Evolutionary conservation across 2,113 vertebrate species (phyloP).

Genomic region (Cynopterus brachyotis): DNA sequence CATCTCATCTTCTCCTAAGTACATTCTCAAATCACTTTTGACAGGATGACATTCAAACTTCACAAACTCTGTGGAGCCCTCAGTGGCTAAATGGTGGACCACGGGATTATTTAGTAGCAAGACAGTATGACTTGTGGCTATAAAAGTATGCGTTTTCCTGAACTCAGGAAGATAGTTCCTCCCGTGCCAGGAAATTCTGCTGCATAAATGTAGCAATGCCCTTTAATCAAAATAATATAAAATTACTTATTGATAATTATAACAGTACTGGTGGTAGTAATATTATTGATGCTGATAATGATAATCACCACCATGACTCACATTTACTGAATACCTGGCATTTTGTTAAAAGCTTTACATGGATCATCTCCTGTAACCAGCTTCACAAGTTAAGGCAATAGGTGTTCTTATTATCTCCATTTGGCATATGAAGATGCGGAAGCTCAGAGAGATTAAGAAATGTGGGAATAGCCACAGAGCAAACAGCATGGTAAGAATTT

Average conservation of each 20-base stretch:
- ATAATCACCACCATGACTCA: background rate
- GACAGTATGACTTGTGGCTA: background rate
- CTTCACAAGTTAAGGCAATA: background rate
- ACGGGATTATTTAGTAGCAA: background rate
- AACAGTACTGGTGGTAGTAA: background rate
- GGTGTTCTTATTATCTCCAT: no score
- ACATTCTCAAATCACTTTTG: background rate
- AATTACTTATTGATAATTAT: background rate
- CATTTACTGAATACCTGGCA: background rate
- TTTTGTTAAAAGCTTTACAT: background rate
- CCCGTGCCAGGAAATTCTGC: background rate
- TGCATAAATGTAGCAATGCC: background rate
- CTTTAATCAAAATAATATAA: conserved; percentile 17
- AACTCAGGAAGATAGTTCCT: background rate
- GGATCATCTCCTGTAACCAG: background rate
- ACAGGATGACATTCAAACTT: background rate
- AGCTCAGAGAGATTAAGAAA: background rate
- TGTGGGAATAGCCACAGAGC: background rate
- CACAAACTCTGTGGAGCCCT: background rate
- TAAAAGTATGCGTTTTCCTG: background rate
- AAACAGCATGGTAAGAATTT: background rate
- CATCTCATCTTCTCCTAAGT: background rate
- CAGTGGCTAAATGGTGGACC: background rate
- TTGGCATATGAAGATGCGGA: background rate
- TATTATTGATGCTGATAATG: background rate